Conservation (phyloP, 1,140 invertebrate genomes). For the Latrodectus geometricus region DNA sequence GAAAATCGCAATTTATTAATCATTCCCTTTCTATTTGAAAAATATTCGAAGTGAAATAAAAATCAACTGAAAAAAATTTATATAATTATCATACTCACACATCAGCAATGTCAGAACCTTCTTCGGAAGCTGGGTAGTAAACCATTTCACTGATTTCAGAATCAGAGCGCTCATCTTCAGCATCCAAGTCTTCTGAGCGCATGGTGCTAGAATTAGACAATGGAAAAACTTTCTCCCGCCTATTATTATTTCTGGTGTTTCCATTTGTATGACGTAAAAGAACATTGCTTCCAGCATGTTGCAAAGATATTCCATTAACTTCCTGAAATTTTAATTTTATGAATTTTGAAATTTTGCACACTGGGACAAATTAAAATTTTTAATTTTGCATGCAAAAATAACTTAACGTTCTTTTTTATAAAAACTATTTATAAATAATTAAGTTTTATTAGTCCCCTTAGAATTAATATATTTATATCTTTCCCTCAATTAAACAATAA, state of each 20-base stretch:
- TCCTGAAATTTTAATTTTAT: not conserved
- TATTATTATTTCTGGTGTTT: conserved; percentile 22
- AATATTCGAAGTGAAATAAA: conserved; percentile 14
- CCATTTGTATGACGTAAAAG: not conserved
- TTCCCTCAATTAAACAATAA: too few relatives aligned
- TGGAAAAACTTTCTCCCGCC: conserved; percentile 19
- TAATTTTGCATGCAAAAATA: too few relatives aligned
- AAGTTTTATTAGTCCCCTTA: too few relatives aligned
- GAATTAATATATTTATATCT: too few relatives aligned
- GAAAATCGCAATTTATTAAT: too few relatives aligned
- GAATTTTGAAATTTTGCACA: too few relatives aligned
- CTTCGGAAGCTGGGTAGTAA: conserved; percentile 60
- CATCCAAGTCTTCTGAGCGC: conserved; percentile 80
- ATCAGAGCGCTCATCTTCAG: conserved; percentile 73
- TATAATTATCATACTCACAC: conserved; percentile 18
- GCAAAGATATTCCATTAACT: not conserved
- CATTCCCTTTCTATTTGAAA: too few relatives aligned
- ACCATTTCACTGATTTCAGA: conserved; percentile 63
- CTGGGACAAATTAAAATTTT: too few relatives aligned
- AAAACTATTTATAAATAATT: too few relatives aligned
- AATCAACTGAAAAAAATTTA: not conserved
- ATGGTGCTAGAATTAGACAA: conserved; percentile 35
- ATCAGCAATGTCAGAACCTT: conserved; percentile 56
- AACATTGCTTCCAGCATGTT: not conserved
- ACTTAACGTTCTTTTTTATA: too few relatives aligned